Evolutionary conservation across 1,140 invertebrate genomes (phyloP).

Genomic region (Archegozetes longisetosus): DNA sequence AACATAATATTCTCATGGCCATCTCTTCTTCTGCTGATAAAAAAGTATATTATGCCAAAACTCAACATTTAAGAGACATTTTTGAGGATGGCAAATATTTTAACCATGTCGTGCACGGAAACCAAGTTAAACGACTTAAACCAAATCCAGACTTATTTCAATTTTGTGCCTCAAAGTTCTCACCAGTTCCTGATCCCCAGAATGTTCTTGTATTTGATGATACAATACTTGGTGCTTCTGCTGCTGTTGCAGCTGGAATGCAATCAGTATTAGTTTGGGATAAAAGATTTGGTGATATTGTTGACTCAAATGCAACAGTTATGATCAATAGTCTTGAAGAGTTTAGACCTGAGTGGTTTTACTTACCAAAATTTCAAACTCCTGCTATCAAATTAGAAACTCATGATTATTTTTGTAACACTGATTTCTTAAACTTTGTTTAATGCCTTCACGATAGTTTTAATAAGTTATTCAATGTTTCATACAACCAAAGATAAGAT

Average conservation of each 20-base stretch:
- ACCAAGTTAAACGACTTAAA: not conserved
- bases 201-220: slow-evolving; percentile 16
- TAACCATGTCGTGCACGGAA: slow-evolving; percentile 1
- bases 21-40: not conserved
- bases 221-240: slow-evolving; percentile 6
- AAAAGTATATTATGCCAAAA: not conserved
- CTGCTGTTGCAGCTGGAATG: slow-evolving; percentile 1
- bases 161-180: not conserved
- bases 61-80: not conserved
- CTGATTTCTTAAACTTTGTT: no score
- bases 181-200: not conserved
- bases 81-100: not conserved
- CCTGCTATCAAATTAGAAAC: no score
- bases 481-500: no score
- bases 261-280: slow-evolving; percentile 9
- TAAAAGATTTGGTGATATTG: not conserved
- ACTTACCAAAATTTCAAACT: no score
- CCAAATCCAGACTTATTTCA: slow-evolving; percentile 2
- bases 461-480: no score
- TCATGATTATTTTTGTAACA: no score
- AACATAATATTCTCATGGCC: slow-evolving; percentile 15
- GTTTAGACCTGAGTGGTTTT: no score
- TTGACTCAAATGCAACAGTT: no score
- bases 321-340: slow-evolving; percentile 15
- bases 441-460: no score